These are phyloP conservation scores for Seriola rivoliana DNA, from an alignment of 2,113 vertebrate genomes.

Conservation along the genomic window DNA sequence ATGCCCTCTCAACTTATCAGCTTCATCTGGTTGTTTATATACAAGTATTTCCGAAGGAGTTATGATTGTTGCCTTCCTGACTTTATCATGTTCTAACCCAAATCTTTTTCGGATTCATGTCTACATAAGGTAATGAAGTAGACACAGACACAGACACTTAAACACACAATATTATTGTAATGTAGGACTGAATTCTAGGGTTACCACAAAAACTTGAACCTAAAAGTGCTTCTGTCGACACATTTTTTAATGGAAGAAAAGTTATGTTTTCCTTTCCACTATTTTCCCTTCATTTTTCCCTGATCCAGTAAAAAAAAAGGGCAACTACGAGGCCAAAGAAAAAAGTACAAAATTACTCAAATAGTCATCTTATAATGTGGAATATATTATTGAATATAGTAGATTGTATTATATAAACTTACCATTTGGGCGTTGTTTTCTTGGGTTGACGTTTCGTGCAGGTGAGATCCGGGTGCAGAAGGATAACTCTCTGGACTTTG, in stretches of 20 bases:
- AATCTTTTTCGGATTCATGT: constrained; percentile 22
- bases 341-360: neutral
- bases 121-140: neutral
- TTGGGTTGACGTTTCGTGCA: constrained; percentile 50
- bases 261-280: constrained; percentile 35
- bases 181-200: neutral
- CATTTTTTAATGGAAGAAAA: constrained; percentile 19
- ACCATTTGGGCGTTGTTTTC: neutral
- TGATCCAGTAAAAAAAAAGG: neutral
- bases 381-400: neutral
- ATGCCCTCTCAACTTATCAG: constrained; percentile 15
- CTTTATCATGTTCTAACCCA: constrained; percentile 27
- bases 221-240: constrained; percentile 22
- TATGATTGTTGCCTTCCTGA: constrained; percentile 29
- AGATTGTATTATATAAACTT: neutral
- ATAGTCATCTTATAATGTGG: neutral
- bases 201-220: constrained; percentile 29
- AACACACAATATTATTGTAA: neutral
- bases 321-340: neutral
- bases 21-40: constrained; percentile 41
- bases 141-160: neutral
- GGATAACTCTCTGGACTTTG: constrained; percentile 89
- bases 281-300: neutral
- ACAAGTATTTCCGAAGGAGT: constrained; percentile 30
- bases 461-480: constrained; percentile 89